Base-by-base conservation (phyloP, 2,888 invertebrate genomes). In the Nezara viridula region DNA sequence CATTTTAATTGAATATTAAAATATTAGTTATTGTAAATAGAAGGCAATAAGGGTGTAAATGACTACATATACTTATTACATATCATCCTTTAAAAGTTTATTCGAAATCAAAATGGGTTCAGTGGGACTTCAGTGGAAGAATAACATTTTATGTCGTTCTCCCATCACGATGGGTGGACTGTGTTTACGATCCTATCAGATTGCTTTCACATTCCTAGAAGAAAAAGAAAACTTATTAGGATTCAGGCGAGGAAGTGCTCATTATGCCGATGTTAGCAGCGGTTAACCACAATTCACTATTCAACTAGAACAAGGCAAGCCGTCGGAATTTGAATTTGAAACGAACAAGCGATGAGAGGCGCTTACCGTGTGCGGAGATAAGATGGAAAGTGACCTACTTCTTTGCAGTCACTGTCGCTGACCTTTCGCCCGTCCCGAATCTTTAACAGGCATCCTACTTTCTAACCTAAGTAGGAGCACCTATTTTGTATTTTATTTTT, bases 371-470 rank as follows among this genome's bases (percentile, higher is more conserved):
- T 16, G 77, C 40, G 3, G 24, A 77, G 40, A 44, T 40, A 12
- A 37, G 77, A 44, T 44, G 77, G 77, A 40, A 77, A 77, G 40
- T 77, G 77, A 1, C 77, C 77, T 32, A 77, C 77, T 77, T 77
- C 6, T 73, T 16, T 19, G 40, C 2, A 40, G 40, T 40, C 44
- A 77, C 77, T 77, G 9, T 40, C 40, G 44, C 40, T 77, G 40
- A 44, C 77, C 77, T 77, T 44, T 44, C 19, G 77, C 24, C 77
- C 21, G 77, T 32, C 32, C 32, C 14, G 14, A 60, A 60, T 77
- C 73, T 32, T 6, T 40, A 77, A 9, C 19, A 19, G 73, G 1
- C 5, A 12, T 32, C 37, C 73, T 0, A 37, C 77, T 77, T 77
- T 77, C 77, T 77, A 77, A 0, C 0, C 44, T 21, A 24, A 4